Percentiles rank a stretch among this genome's conserved stretches.
Conservation (phyloP, 2,113 vertebrate genomes). For the Psettodes erumei region DNA sequence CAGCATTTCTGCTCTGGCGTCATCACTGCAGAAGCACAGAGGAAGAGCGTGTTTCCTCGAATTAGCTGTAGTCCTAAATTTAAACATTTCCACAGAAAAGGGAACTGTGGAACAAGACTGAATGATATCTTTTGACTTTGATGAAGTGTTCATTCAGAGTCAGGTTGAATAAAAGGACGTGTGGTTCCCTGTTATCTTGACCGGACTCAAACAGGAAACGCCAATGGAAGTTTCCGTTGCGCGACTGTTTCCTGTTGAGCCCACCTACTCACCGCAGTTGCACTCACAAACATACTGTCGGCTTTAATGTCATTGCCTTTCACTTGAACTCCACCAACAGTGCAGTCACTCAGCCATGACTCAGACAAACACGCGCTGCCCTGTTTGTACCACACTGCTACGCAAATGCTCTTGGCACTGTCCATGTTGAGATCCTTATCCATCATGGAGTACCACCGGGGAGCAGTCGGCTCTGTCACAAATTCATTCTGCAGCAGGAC, state of each 20-base stretch:
- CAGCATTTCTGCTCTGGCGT: neutral
- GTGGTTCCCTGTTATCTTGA: conserved; percentile 20
- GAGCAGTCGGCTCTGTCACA: no score
- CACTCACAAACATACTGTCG: neutral
- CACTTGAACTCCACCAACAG: neutral
- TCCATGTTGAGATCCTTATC: no score
- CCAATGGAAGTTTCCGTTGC: conserved; percentile 40
- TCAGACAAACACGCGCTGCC: neutral
- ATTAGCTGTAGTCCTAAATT: neutral
- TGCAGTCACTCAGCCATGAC: neutral
- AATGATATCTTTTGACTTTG: conserved; percentile 5
- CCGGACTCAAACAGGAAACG: conserved; percentile 55
- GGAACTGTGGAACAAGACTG: neutral
- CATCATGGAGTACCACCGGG: no score
- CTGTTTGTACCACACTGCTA: conserved; percentile 9
- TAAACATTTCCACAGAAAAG: neutral
- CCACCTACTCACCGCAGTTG: conserved; percentile 32
- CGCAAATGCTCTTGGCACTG: no score
- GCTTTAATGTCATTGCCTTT: conserved; percentile 7
- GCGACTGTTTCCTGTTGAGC: conserved; percentile 56
- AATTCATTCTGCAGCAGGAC: no score
- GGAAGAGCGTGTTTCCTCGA: conserved; percentile 37
- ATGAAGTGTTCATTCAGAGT: conserved; percentile 12
- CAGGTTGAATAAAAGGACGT: neutral
- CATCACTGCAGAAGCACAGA: conserved; percentile 21